These are phyloP conservation scores for Brachypterus glaber DNA, from an alignment of 2,888 invertebrate species.

Conservation along the genomic window DNA sequence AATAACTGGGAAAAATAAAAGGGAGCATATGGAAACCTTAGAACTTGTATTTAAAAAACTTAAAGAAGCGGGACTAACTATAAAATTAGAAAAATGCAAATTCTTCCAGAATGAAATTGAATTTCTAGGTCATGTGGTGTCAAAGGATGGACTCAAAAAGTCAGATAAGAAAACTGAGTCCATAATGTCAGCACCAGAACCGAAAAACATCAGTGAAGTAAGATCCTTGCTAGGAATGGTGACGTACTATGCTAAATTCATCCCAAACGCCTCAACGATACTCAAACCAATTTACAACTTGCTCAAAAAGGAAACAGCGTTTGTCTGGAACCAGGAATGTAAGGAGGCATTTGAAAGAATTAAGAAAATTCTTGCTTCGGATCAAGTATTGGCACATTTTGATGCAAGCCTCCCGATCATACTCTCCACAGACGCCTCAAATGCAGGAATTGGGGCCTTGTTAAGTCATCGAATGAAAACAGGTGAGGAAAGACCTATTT, in stretches of 20 bases:
- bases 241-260: conserved; percentile 17
- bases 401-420: conserved; percentile 7
- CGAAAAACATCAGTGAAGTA: conserved; percentile 12
- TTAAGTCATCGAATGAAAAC: too few species aligned
- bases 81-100: conserved; percentile 27
- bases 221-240: conserved; percentile 13
- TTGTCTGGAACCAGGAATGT: conserved; percentile 10
- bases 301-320: conserved; percentile 8
- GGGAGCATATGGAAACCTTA: conserved; percentile 20
- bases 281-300: conserved; percentile 14
- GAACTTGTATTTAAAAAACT: conserved; percentile 20
- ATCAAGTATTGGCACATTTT: conserved; percentile 3
- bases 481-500: too few species aligned
- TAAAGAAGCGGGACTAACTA: conserved; percentile 21
- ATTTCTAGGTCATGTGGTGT: conserved; percentile 27
- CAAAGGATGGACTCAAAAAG: conserved; percentile 14
- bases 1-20: conserved; percentile 21
- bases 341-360: conserved; percentile 10
- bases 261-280: conserved; percentile 9
- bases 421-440: conserved; percentile 7
- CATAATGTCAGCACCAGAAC: conserved; percentile 12
- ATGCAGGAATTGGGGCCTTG: too few species aligned
- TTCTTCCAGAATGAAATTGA: conserved; percentile 27
- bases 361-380: conserved; percentile 4
- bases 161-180: conserved; percentile 11